These are phyloP conservation scores for Passer domesticus DNA, from an alignment of 2,113 vertebrate species.

Conservation along the genomic window DNA sequence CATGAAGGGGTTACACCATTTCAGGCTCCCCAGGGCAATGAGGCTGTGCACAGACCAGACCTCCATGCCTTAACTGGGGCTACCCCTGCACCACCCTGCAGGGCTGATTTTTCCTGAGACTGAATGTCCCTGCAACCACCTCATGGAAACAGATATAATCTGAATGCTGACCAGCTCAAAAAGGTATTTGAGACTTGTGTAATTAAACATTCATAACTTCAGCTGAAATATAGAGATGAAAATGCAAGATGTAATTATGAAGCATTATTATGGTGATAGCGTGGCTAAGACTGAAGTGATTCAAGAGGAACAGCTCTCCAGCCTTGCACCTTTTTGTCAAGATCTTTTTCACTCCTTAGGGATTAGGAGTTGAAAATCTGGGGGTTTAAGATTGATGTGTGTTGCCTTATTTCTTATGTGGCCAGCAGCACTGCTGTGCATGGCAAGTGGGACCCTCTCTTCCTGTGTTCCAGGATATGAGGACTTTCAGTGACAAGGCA, in stretches of 20 bases:
- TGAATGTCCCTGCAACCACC: background rate
- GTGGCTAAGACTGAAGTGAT: background rate
- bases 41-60: background rate
- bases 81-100: background rate
- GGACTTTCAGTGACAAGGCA: background rate
- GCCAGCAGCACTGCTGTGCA: accelerated
- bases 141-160: background rate
- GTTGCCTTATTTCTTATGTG: background rate
- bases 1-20: background rate
- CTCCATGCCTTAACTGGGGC: background rate
- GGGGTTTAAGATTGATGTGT: background rate
- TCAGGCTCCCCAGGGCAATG: background rate
- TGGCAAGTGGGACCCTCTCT: accelerated
- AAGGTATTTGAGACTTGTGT: slow-evolving; percentile 2
- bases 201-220: slow-evolving; percentile 14
- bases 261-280: background rate
- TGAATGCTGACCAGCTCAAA: background rate
- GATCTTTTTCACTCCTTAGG: background rate
- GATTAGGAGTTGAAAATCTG: background rate
- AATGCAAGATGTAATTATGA: background rate
- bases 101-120: background rate
- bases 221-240: background rate
- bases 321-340: background rate
- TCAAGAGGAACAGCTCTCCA: background rate
- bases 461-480: background rate